Base-by-base conservation (phyloP, 2,888 invertebrate species). In the Drosophila flavopinicola region DNA sequence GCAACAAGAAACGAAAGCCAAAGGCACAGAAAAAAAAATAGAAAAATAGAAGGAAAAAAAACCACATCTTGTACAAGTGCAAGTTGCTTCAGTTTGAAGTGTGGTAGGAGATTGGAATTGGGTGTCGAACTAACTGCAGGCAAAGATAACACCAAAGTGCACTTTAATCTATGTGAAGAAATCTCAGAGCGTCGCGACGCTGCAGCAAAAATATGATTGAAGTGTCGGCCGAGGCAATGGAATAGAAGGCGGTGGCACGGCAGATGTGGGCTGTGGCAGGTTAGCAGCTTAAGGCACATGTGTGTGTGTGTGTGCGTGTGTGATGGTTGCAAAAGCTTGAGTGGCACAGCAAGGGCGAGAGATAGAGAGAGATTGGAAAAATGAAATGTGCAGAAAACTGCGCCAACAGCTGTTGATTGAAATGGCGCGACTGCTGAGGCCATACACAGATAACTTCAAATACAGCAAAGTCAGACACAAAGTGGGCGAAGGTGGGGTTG, bases 121-220 rank as follows among this genome's bases (percentile, higher is more conserved):
- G 58, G 78, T 70, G 75, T 70, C 59, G 76, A 85, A 66, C 64
- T 65, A 78, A 85, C 83, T 85, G 75, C 59, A 57, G 52, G 69
- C 56, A 64, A 66, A 87, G 88, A 84, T 84, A 87, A 84, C 87
- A 84, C 61, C 75, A 70, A 85, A 88, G 88, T 88, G 83, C 88
- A 88, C 88, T 84, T 88, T 84, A 88, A 84, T 84, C 83, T 87
- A 66, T 85, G 66, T 72, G 72, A 85, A 75, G 72, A 87, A 84
- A 84, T 84, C 83, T 86, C 84, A 42, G 58, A 29, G 13, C 35
- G 35, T 10, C 63, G 59, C 80, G 44, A 53, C 47, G 73, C 65
- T 59, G 86, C 76, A 69, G 73, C 73, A 66, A 75, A 85, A 85
- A 86, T 79, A 85, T 79, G 79, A 85, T 82, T 87, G 86, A 87